These are phyloP conservation scores for Sycophila texana DNA, from an alignment of 2,888 invertebrate species.

Conservation along the genomic window DNA sequence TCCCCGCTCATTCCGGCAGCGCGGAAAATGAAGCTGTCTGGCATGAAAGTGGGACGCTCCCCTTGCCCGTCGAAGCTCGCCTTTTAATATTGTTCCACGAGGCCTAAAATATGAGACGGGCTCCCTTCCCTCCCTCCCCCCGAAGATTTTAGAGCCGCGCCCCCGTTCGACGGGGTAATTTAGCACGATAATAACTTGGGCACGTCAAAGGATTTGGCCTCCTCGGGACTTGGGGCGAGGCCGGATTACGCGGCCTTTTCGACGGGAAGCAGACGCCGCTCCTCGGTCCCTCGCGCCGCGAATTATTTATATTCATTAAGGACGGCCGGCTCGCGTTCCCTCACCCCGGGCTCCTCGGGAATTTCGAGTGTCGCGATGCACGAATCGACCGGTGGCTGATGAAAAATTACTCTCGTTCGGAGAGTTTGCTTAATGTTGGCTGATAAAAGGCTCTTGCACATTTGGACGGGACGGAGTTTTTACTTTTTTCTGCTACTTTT, in stretches of 20 bases:
- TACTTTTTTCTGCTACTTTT: no score
- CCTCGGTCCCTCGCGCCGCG: constrained; percentile 6
- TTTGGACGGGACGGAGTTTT: no score
- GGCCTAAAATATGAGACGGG: constrained; percentile 69
- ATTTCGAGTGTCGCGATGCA: neutral
- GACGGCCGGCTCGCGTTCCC: neutral
- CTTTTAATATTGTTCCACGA: constrained; percentile 69
- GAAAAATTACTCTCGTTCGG: no score
- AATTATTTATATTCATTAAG: constrained; percentile 45
- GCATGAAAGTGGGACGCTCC: constrained; percentile 5
- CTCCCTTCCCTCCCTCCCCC: no score
- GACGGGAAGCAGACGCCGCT: neutral
- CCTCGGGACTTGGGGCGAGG: neutral
- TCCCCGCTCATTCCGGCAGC: no score
- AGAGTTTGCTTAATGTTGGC: no score
- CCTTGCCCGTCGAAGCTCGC: constrained; percentile 54
- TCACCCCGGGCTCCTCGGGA: neutral
- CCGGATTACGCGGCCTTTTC: constrained; percentile 4
- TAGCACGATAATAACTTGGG: constrained; percentile 56
- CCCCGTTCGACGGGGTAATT: constrained; percentile 51
- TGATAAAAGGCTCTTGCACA: no score
- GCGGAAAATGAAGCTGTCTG: constrained; percentile 23
- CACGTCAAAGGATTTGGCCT: constrained; percentile 49
- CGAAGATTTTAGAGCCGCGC: constrained; percentile 18
- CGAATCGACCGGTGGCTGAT: no score